Base-by-base conservation (phyloP, 2,113 vertebrate genomes). In the Eleginops maclovinus region DNA sequence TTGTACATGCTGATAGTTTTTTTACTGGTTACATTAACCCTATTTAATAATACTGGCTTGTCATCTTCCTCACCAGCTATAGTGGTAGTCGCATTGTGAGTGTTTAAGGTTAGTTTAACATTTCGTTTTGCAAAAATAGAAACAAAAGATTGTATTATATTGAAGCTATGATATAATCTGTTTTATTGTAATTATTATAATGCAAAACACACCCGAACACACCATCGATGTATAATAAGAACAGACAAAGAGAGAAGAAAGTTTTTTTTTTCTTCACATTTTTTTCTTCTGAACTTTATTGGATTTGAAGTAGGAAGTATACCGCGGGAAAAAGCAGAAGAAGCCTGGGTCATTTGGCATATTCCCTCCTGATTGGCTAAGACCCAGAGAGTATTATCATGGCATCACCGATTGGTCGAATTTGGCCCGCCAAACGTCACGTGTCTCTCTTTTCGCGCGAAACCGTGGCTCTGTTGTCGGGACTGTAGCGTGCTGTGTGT, bases 401-500 rank as follows among this genome's bases (percentile, higher is more conserved):
- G 0, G 1, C n/a, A 0, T 21, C 49, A 1, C 17, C 13, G 36
- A 89, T 94, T 95, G 96, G 97, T 14, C 76, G 24, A 74, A 49
- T 78, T 72, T 72, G 82, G 82, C 90, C 90, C 81, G 90, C 94
- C 88, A 88, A 91, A 77, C 64, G 40, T 74, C 94, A 94, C 91
- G 92, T 93, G 81, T 77, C 0, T 21, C 0, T 0, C 10, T 81
- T 86, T 94, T 95, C 95, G 96, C 96, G 97, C 94, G 96, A 96
- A 97, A 89, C 36, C 3, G 1, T 3, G 0, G 1, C 43, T 49
- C 59, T 67, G 74, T 83, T 51, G 65, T 63, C 8, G 0, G 41
- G 41, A 15, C 44, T 55, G 31, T 3, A 41, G 6, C 69, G 53
- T n/a, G 7, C 64, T 21, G 56, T 14, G 24, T 24, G 60, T 62